Conservation (phyloP, 2,888 invertebrate genomes). For the Abrostola triplasia region DNA sequence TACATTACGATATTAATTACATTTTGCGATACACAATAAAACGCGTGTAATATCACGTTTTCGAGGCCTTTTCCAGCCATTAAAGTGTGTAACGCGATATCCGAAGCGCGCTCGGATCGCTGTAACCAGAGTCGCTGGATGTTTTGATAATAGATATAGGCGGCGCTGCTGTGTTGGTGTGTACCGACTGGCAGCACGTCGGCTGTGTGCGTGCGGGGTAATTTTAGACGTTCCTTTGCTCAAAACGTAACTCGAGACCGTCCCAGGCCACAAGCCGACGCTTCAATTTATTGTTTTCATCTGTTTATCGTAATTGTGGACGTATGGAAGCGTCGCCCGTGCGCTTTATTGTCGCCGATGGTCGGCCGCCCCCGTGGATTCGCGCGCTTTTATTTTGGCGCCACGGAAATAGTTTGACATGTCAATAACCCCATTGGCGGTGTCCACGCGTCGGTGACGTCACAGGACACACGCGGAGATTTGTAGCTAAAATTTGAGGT, state of each 20-base stretch:
- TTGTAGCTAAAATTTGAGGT: constrained; percentile 80
- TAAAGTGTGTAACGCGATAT: constrained; percentile 88
- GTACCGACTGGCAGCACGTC: constrained; percentile 68
- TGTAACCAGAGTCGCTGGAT: constrained; percentile 87
- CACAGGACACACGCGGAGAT: constrained; percentile 79
- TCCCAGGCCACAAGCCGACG: constrained; percentile 87
- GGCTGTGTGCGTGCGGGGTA: constrained; percentile 84
- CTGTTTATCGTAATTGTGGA: constrained; percentile 79
- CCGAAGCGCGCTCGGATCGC: constrained; percentile 88
- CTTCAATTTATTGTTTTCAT: constrained; percentile 87
- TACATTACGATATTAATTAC: constrained; percentile 87
- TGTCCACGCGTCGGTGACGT: constrained; percentile 83
- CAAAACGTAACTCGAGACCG: constrained; percentile 87
- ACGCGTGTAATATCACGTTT: constrained; percentile 88
- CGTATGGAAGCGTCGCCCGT: constrained; percentile 61
- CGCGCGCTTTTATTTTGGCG: constrained; percentile 86
- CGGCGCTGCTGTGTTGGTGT: constrained; percentile 77
- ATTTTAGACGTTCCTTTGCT: constrained; percentile 89
- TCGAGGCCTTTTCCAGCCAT: constrained; percentile 89
- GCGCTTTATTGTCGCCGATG: constrained; percentile 52
- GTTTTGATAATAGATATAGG: constrained; percentile 89
- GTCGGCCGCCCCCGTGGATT: constrained; percentile 69
- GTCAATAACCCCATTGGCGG: constrained; percentile 86
- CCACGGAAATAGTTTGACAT: constrained; percentile 86
- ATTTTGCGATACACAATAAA: constrained; percentile 87